These are phyloP conservation scores for Odontocolon sp. DNA, from an alignment of 2,888 invertebrate species.

Conservation along the genomic window DNA sequence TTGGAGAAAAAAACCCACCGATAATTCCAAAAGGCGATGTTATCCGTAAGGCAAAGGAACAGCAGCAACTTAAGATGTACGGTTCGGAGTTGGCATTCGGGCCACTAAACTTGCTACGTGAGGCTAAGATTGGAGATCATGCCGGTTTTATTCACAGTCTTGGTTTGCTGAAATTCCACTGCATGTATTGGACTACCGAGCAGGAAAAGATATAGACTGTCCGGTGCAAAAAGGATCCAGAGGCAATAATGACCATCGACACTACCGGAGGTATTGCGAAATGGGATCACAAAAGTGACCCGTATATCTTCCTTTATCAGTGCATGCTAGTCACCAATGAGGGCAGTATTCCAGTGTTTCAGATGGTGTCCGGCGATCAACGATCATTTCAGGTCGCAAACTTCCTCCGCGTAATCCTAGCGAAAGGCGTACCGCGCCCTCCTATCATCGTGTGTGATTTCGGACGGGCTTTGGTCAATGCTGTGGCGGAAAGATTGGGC, in stretches of 20 bases:
- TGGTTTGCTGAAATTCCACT: conserved; percentile 39
- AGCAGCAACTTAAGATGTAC: conserved; percentile 50
- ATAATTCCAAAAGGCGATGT: conserved; percentile 35
- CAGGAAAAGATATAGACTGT: conserved; percentile 30
- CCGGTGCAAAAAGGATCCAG: conserved; percentile 30
- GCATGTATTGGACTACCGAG: conserved; percentile 38
- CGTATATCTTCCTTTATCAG: conserved; percentile 39
- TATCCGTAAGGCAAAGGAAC: conserved; percentile 56
- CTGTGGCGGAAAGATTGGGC: conserved; percentile 55
- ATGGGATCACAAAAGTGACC: conserved; percentile 22
- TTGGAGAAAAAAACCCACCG: conserved; percentile 44
- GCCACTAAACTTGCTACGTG: conserved; percentile 25
- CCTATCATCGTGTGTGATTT: conserved; percentile 43
- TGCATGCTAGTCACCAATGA: conserved; percentile 26
- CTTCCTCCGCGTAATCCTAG: conserved; percentile 23
- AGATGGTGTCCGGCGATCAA: conserved; percentile 38
- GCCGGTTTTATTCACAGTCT: conserved; percentile 55
- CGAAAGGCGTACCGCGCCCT: conserved; percentile 25
- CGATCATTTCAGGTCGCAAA: conserved; percentile 23
- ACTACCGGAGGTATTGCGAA: conserved; percentile 44
- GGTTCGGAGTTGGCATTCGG: conserved; percentile 35
- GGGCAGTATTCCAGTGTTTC: conserved; percentile 36
- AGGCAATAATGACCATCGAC: conserved; percentile 35
- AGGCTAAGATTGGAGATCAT: conserved; percentile 34
- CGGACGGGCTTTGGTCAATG: conserved; percentile 46